Percentiles rank a stretch among this genome's conserved stretches.
phyloP scores from a whole-genome alignment of 2,113 vertebrate species.

The Tupaia chinensis region DNA sequence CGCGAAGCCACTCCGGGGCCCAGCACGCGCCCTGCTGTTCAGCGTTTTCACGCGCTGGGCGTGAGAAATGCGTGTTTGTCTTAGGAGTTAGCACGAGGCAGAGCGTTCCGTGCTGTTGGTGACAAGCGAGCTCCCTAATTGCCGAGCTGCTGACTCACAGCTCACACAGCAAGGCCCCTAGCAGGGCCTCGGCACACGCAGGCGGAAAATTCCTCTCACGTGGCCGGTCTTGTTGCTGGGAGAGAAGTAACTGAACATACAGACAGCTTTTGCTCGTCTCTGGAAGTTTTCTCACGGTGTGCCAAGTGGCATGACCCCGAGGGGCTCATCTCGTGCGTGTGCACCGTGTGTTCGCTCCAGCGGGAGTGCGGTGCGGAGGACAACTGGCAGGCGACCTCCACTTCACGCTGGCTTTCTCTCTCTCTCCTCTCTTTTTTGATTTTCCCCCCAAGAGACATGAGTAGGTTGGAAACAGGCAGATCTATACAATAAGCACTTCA shows the following conservation, averaged over 20 bases:
- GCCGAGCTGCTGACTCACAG: slow-evolving; percentile 41
- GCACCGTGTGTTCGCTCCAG: no score
- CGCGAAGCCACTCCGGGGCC: no score
- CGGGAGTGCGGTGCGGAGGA: not conserved
- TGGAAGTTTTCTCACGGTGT: slow-evolving; percentile 11
- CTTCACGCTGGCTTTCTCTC: not conserved
- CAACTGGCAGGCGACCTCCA: not conserved
- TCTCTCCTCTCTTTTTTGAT: no score
- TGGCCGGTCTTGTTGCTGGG: slow-evolving; percentile 55
- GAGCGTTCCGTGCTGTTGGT: slow-evolving; percentile 38
- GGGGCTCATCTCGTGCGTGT: no score
- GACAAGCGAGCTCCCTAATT: slow-evolving; percentile 62
- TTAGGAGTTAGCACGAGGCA: slow-evolving; percentile 64
- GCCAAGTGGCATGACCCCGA: no score
- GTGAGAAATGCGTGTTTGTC: slow-evolving; percentile 18
- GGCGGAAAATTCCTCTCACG: not conserved
- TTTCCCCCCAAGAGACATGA: not conserved
- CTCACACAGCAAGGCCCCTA: not conserved
- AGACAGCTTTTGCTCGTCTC: slow-evolving; percentile 56
- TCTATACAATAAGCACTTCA: not conserved
- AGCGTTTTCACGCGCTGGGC: not conserved
- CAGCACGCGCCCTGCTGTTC: not conserved
- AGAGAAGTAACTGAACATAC: slow-evolving; percentile 58
- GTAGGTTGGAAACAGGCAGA: not conserved
- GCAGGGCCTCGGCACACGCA: not conserved